Percentiles rank a stretch among this genome's conserved stretches.
phyloP scores from a whole-genome alignment of 2,797 vertebrate genomes.

The Paedocypris micromegethes region DNA sequence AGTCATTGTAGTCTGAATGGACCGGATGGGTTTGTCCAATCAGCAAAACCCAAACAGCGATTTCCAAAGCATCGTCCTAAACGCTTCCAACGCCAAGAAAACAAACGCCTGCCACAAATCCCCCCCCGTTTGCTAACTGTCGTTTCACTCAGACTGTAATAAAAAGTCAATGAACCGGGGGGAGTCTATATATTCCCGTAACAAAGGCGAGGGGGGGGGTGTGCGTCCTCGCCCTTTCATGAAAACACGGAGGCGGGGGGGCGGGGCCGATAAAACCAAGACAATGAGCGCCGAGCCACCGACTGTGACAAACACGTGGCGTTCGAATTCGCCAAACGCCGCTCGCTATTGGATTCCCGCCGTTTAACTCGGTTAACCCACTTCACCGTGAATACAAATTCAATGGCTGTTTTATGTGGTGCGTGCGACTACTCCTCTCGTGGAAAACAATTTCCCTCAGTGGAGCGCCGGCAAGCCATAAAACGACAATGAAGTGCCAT shows the following conservation, averaged over 20 bases:
- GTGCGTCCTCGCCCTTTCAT: slow-evolving; percentile 53
- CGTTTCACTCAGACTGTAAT: slow-evolving; percentile 80
- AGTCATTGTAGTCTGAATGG: too few species aligned
- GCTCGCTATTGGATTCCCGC: slow-evolving; percentile 74
- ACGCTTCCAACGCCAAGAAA: slow-evolving; percentile 68
- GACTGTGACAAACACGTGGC: slow-evolving; percentile 65
- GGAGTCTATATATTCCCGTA: slow-evolving; percentile 77
- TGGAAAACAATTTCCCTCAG: slow-evolving; percentile 71
- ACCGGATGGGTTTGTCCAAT: too few species aligned
- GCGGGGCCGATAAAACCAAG: slow-evolving; percentile 46
- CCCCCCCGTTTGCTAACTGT: slow-evolving; percentile 71
- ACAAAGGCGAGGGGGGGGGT: slow-evolving; percentile 67
- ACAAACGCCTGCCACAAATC: slow-evolving; percentile 72
- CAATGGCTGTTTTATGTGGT: slow-evolving; percentile 70
- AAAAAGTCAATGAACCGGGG: slow-evolving; percentile 87
- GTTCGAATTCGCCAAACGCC: slow-evolving; percentile 67
- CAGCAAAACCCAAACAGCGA: too few species aligned
- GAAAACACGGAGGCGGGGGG: slow-evolving; percentile 46
- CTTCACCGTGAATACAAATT: slow-evolving; percentile 80
- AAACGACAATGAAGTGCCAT: slow-evolving; percentile 75
- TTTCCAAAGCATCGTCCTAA: slow-evolving; percentile 37
- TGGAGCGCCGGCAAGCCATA: slow-evolving; percentile 71
- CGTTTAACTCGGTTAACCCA: slow-evolving; percentile 80
- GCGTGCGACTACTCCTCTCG: slow-evolving; percentile 51
- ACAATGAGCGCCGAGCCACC: slow-evolving; percentile 58